Evolutionary conservation across 2,888 invertebrate species (phyloP).

Genomic region (Dryomyza anilis): DNA sequence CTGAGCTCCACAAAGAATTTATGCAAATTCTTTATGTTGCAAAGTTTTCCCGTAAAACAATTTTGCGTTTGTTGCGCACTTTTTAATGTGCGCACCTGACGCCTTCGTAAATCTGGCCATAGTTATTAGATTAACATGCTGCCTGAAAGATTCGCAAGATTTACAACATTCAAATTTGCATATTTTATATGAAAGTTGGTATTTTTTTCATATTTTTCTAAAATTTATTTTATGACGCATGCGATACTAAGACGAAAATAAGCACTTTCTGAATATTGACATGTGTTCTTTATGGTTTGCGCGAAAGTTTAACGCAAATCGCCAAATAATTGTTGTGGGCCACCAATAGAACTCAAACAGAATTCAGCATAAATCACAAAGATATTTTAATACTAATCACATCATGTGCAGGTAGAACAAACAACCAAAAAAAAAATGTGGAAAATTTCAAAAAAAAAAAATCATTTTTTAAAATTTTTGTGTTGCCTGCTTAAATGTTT

Average conservation of each 20-base stretch:
- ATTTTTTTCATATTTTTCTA: background rate
- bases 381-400: background rate
- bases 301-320: background rate
- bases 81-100: conserved; percentile 52
- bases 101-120: conserved; percentile 40
- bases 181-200: background rate
- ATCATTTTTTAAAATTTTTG: no score
- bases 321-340: background rate
- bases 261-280: background rate
- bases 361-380: background rate
- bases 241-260: background rate
- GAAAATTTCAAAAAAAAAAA: background rate
- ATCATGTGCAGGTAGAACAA: background rate
- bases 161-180: background rate
- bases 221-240: background rate
- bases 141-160: background rate
- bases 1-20: conserved; percentile 56
- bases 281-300: background rate
- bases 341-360: background rate
- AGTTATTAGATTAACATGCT: conserved; percentile 54
- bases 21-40: conserved; percentile 55
- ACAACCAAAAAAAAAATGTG: background rate
- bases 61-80: conserved; percentile 4
- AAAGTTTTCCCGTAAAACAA: conserved; percentile 26
- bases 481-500: background rate